Evolutionary conservation across 1,140 invertebrate species (phyloP).

Genomic region (Ladona fulva): DNA sequence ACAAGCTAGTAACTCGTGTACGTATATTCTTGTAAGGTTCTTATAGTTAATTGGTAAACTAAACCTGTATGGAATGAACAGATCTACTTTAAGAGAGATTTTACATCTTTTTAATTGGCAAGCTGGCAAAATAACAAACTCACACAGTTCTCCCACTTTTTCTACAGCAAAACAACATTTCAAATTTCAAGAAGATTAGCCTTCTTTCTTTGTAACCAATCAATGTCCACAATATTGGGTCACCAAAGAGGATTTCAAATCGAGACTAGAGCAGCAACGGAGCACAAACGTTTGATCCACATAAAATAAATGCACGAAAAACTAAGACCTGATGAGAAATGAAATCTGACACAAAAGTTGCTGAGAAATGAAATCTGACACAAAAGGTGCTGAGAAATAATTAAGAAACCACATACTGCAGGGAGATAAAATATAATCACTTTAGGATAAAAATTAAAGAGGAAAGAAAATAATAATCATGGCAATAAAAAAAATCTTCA

Average conservation of each 20-base stretch:
- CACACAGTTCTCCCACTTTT: background rate
- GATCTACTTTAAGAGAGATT: background rate
- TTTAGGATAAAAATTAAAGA: background rate
- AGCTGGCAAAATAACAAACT: background rate
- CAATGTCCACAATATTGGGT: background rate
- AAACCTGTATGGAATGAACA: background rate
- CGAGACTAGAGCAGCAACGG: too few relatives aligned
- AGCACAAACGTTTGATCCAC: too few relatives aligned
- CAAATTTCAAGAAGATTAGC: background rate
- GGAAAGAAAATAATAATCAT: background rate
- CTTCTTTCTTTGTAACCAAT: background rate
- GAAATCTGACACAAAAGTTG: background rate
- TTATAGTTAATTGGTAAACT: background rate
- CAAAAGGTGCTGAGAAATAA: background rate
- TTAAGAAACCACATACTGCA: background rate
- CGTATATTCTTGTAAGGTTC: background rate
- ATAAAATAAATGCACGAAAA: too few relatives aligned
- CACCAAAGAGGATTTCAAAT: background rate
- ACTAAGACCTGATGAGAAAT: too few relatives aligned
- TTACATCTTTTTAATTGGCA: too few relatives aligned
- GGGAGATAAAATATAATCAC: background rate
- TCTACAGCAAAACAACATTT: background rate
- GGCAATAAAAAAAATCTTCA: background rate
- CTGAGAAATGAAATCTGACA: background rate
- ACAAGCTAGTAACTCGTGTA: background rate